phyloP scores from a whole-genome alignment of 2,888 invertebrate genomes.

The Notodonta ziczac region DNA sequence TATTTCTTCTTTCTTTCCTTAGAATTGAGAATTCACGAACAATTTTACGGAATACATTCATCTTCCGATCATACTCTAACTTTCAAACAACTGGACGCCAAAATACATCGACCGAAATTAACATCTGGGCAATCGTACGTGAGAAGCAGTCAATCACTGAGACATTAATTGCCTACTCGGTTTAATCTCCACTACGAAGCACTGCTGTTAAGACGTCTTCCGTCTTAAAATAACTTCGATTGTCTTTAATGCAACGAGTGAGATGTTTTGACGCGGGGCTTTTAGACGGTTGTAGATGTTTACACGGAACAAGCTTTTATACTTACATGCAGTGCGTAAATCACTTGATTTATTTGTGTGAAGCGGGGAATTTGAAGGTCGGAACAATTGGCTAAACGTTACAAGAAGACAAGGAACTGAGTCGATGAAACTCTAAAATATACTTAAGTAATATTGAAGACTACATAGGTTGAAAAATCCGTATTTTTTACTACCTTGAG shows the following conservation, averaged over 20 bases:
- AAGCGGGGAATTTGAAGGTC: conserved; percentile 9
- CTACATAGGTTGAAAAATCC: too few species aligned
- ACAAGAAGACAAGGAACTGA: background rate
- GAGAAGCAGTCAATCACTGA: conserved; percentile 67
- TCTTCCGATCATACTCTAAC: conserved; percentile 7
- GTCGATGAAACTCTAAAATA: background rate
- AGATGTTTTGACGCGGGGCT: conserved; percentile 73
- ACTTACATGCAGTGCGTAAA: conserved; percentile 36
- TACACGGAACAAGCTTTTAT: conserved; percentile 53
- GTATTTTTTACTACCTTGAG: too few species aligned
- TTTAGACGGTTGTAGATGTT: conserved; percentile 72
- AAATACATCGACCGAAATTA: conserved; percentile 35
- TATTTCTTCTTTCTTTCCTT: too few species aligned
- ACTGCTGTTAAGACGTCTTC: conserved; percentile 56
- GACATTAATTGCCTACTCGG: conserved; percentile 71
- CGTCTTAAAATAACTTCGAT: conserved; percentile 70
- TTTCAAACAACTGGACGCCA: conserved; percentile 15
- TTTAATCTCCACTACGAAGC: conserved; percentile 69
- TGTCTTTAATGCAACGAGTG: conserved; percentile 60
- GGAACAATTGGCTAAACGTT: conserved; percentile 1
- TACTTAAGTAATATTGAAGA: too few species aligned
- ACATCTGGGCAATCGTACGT: conserved; percentile 43
- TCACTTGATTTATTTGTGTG: conserved; percentile 10
- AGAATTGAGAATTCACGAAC: too few species aligned
- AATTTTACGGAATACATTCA: background rate